Percentiles rank a stretch among this genome's conserved stretches.
Evolutionary conservation across 2,797 vertebrate genomes (phyloP).

Genomic region (Dromococcyx pavoninus): DNA sequence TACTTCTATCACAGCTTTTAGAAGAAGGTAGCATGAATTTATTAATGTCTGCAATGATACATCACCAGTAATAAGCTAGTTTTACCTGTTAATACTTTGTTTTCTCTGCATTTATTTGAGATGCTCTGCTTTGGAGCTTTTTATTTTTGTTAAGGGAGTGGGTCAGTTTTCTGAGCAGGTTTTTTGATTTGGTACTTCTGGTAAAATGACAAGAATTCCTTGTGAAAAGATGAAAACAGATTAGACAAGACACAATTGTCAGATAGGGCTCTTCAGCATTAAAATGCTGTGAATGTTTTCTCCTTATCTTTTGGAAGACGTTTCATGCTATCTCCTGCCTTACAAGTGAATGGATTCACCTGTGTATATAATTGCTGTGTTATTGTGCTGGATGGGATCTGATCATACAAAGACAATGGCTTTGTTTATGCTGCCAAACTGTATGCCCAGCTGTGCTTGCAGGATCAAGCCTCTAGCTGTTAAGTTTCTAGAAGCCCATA

Average conservation of each 20-base stretch:
- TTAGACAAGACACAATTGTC: conserved; percentile 29
- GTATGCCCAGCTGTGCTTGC: conserved; percentile 39
- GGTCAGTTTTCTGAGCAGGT: conserved; percentile 18
- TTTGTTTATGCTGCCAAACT: conserved; percentile 53
- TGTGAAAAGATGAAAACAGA: conserved; percentile 21
- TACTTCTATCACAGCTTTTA: conserved; percentile 12
- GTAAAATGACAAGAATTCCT: neutral
- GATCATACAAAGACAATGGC: conserved; percentile 30
- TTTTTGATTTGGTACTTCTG: conserved; percentile 18
- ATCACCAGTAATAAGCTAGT: neutral
- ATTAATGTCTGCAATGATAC: neutral
- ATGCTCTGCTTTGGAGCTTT: neutral
- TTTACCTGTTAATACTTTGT: neutral
- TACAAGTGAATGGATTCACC: conserved; percentile 33
- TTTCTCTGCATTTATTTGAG: neutral
- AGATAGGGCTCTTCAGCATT: conserved; percentile 12
- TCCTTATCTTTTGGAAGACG: conserved; percentile 19
- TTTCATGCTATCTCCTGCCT: conserved; percentile 33
- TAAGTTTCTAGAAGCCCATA: conserved; percentile 30
- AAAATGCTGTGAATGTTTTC: conserved; percentile 35
- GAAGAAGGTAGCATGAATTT: neutral
- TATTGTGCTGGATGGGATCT: conserved; percentile 32
- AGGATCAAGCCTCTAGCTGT: conserved; percentile 29
- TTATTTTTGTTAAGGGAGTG: neutral
- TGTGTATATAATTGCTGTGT: conserved; percentile 18